Percentiles rank a stretch among this genome's conserved stretches.
Evolutionary conservation across 2,797 vertebrate species (phyloP).

Genomic region (Pelobates cultripes): DNA sequence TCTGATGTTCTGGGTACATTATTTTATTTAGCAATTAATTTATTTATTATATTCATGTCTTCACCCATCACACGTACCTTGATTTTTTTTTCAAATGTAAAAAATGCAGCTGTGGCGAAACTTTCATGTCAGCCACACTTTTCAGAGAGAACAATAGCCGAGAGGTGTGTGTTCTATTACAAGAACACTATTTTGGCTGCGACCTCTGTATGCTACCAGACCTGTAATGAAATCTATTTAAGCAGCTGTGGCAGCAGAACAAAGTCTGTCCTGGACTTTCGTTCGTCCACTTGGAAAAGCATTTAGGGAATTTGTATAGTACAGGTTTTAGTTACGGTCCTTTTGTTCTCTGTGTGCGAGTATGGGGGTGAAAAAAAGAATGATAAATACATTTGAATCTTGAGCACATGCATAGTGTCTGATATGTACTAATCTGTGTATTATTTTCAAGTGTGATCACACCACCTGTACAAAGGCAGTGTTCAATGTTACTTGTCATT

Average conservation of each 20-base stretch:
- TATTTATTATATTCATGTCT: no score
- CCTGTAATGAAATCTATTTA: constrained; percentile 21
- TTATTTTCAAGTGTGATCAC: no score
- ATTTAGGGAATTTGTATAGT: constrained; percentile 13
- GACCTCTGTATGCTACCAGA: constrained; percentile 8
- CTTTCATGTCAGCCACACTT: background rate
- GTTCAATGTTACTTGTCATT: no score
- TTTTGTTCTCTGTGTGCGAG: constrained; percentile 6
- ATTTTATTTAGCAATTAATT: no score
- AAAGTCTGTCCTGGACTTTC: background rate
- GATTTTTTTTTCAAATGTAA: background rate
- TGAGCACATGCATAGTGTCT: no score
- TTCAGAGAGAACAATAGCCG: constrained; percentile 32
- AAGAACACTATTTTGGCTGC: constrained; percentile 8
- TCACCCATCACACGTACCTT: no score
- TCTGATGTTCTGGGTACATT: no score
- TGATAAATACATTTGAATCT: no score
- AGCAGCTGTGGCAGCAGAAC: constrained; percentile 7
- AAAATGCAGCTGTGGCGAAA: background rate
- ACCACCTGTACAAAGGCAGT: no score
- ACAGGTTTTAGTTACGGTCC: background rate
- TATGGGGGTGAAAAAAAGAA: no score
- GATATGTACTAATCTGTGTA: no score
- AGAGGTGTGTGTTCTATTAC: background rate
- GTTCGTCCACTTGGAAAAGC: constrained; percentile 14